Conservation (phyloP, 2,113 vertebrate genomes). For the Otolemur garnettii region DNA sequence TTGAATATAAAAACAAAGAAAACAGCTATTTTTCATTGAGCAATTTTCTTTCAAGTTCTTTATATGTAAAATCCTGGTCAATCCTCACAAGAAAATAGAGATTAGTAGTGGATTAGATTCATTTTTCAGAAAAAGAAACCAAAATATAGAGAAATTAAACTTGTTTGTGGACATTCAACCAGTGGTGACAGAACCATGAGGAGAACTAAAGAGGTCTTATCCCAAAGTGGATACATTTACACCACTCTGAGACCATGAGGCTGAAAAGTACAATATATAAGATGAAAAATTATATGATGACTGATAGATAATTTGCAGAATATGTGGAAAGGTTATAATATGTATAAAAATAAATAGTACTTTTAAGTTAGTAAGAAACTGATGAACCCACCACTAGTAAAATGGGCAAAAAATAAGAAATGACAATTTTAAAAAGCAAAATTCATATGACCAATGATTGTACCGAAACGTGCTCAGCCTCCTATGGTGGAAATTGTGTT, state of each 20-base stretch:
- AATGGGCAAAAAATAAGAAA: neutral
- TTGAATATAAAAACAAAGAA: neutral
- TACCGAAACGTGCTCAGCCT: neutral
- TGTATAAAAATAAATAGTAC: neutral
- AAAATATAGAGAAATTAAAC: neutral
- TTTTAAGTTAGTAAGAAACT: neutral
- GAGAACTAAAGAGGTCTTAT: neutral
- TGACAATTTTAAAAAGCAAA: neutral
- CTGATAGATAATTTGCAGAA: neutral
- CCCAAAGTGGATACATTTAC: neutral
- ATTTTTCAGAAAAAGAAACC: neutral
- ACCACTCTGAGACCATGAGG: neutral
- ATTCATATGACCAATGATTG: neutral
- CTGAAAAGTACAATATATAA: neutral
- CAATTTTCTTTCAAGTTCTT: neutral
- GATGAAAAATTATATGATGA: neutral
- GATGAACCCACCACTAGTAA: neutral
- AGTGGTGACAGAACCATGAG: neutral
- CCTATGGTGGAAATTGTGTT: neutral
- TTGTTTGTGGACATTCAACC: neutral
- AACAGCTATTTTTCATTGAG: neutral
- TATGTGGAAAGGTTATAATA: neutral
- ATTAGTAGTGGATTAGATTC: neutral
- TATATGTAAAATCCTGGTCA: neutral
- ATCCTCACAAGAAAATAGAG: neutral